Conservation (phyloP, 2,797 vertebrate genomes). For the Eulemur rubriventer region DNA sequence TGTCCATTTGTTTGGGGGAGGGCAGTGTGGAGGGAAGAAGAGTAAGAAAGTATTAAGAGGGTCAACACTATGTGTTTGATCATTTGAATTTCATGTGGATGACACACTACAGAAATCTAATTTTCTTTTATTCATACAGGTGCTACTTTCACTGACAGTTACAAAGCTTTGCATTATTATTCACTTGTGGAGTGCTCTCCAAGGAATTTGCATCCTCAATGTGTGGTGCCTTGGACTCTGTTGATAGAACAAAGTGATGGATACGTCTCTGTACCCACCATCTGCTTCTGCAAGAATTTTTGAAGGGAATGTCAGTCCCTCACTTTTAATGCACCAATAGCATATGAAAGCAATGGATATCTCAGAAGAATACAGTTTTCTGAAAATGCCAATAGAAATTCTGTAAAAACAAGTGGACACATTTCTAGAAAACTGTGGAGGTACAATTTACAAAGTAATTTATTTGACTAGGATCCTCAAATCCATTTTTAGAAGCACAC, state of each 20-base stretch:
- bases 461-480: not conserved
- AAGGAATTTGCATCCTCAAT: not conserved
- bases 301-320: not conserved
- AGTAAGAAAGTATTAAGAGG: not conserved
- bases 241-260: not conserved
- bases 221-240: not conserved
- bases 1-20: not conserved
- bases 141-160: not conserved
- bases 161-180: conserved; percentile 16
- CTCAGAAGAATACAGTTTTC: not conserved
- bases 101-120: not conserved
- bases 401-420: not conserved
- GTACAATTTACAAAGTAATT: not conserved
- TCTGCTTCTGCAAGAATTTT: conserved; percentile 23
- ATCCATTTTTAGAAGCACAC: not conserved
- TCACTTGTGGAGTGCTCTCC: not conserved
- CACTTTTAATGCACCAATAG: not conserved
- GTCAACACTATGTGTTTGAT: conserved; percentile 2
- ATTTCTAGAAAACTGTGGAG: not conserved
- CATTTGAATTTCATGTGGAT: conserved; percentile 15
- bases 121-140: conserved; percentile 36
- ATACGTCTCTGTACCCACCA: not conserved
- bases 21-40: not conserved
- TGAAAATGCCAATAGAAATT: not conserved
- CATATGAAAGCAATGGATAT: not conserved